Conservation (phyloP, 92 coral and sea anemone species). For the Zoanthus gigantus region DNA sequence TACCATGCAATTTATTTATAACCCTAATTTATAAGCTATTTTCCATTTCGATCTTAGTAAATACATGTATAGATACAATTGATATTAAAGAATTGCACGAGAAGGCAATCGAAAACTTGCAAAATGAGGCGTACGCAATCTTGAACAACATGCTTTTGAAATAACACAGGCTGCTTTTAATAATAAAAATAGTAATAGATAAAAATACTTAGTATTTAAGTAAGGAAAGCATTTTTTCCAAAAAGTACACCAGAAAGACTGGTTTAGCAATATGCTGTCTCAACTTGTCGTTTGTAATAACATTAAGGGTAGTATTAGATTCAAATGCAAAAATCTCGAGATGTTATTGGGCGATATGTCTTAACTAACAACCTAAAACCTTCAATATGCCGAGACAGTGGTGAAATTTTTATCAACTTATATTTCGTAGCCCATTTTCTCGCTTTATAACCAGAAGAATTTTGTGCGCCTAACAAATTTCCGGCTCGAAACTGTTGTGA, state of each 20-base stretch:
- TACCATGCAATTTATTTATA: neutral
- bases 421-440: neutral
- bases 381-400: neutral
- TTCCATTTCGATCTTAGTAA: neutral
- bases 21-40: neutral
- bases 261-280: neutral
- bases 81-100: no score
- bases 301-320: neutral
- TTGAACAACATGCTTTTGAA: no score
- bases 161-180: no score
- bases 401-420: neutral
- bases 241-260: neutral
- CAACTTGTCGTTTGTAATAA: neutral
- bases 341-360: neutral
- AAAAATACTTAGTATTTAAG: no score
- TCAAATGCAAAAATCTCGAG: neutral
- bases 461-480: constrained; percentile 7
- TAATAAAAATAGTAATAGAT: no score
- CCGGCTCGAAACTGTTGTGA: constrained; percentile 30
- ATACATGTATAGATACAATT: no score
- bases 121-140: no score
- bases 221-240: neutral
- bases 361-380: neutral
- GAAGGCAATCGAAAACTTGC: no score
- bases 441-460: constrained; percentile 12